Percentiles rank a stretch among this genome's conserved stretches.
phyloP scores from a whole-genome alignment of 2,888 invertebrate genomes.

The Coremacera marginata region DNA sequence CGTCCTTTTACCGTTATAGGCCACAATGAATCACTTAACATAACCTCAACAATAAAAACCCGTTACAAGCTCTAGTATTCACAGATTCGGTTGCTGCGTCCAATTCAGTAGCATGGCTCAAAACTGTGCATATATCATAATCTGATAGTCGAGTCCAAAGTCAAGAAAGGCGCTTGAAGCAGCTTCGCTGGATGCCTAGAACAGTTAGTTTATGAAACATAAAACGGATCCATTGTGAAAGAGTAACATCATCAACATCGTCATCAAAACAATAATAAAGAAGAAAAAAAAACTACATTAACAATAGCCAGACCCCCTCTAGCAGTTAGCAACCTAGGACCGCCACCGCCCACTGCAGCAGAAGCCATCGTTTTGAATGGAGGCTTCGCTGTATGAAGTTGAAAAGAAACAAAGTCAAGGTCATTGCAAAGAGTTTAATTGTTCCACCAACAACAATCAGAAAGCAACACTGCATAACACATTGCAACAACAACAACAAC shows the following conservation, averaged over 20 bases:
- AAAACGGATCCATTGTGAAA: conserved; percentile 20
- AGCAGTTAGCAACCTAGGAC: neutral
- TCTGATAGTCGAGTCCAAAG: conserved; percentile 18
- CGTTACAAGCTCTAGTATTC: neutral
- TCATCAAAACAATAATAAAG: neutral
- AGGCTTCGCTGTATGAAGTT: conserved; percentile 31
- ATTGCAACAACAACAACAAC: conserved; percentile 12
- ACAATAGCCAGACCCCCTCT: conserved; percentile 32
- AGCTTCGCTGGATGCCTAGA: conserved; percentile 15
- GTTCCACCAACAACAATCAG: conserved; percentile 53
- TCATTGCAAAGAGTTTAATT: conserved; percentile 69
- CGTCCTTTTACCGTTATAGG: neutral
- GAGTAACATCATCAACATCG: neutral
- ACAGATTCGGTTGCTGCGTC: neutral
- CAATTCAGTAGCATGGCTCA: neutral
- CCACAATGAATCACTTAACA: conserved; percentile 47
- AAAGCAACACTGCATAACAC: conserved; percentile 9
- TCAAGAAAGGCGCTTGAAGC: neutral
- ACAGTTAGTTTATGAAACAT: neutral
- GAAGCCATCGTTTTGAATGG: conserved; percentile 46
- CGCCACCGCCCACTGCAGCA: conserved; percentile 43
- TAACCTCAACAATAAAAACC: conserved; percentile 50
- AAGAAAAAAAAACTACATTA: neutral
- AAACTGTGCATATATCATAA: neutral
- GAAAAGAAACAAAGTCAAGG: conserved; percentile 68